Evolutionary conservation across 2,888 invertebrate species (phyloP), one percentile per base, ranked within the genome.

Genomic region (Platerodrilus igneus): DNA sequence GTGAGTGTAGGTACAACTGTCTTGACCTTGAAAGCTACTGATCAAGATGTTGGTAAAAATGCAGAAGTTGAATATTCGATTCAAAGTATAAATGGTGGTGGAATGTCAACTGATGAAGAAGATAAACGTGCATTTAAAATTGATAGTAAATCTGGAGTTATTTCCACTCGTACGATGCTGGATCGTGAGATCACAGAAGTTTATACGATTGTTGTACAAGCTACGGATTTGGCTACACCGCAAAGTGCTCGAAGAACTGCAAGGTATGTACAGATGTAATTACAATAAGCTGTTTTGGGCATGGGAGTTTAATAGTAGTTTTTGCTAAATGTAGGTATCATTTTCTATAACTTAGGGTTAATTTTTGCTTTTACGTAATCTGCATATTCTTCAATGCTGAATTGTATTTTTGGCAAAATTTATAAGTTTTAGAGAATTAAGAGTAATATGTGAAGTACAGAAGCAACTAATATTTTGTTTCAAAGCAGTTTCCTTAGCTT

Each of bases 11-110:
- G 92, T 0, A 85, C 89, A 0, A 89, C 88, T 0, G 86, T 95
- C 0, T 78, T 93, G 0, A 91, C 91, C 0, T 75, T 96, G 1
- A 83, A 92, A 50, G 96, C 95, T 0, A 88, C 89, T 0, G 95
- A 96, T 67, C 85, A 88, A 59, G 95, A 96, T 60, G 78, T 84
- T 21, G 93, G 90, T 2, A 83, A 86, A 56, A 96, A 96, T 65
- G 86, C 88, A 8, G 89, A 92, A 63, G 84, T 86, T 56, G 62
- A 64, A 45, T 89, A 89, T 55, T 78, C 81, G 4, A 83, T 89
- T 48, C 78, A 83, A 33, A 80, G 81, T 21, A 79, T 84, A 0
- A 79, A 76, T 38, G 83, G 78, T 37, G 78, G 78, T 14, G 80
- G 78, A 2, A 65, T 69, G 1, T 73, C 72, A 1, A 67, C 71